Evolutionary conservation across 2,797 vertebrate genomes (phyloP).

Genomic region (Lepidocolaptes lacrymiger): DNA sequence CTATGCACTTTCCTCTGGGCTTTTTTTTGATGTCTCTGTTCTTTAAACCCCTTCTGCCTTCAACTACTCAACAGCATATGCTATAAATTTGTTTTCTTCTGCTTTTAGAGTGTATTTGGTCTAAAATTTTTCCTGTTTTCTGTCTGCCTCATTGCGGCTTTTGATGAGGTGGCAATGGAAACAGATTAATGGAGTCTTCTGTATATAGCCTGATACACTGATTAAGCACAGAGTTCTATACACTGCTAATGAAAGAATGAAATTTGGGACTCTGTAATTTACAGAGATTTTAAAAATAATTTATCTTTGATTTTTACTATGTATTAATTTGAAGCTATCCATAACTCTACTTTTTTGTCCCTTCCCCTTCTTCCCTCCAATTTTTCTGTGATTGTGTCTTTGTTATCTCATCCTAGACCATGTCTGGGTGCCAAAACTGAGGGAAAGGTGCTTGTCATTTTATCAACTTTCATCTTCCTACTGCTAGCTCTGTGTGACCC

Average conservation of each 20-base stretch:
- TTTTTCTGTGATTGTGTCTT: background rate
- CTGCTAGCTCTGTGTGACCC: background rate
- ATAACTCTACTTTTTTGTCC: background rate
- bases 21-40: background rate
- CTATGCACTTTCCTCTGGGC: background rate
- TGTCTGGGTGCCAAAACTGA: background rate
- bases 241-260: background rate
- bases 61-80: background rate
- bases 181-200: background rate
- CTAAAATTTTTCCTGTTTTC: background rate
- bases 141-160: background rate
- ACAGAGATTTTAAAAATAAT: background rate
- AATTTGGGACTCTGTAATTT: background rate
- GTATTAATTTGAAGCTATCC: background rate
- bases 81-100: background rate
- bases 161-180: background rate
- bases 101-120: background rate
- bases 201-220: background rate
- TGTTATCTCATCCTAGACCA: background rate
- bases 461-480: background rate
- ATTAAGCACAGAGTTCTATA: background rate
- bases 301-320: background rate
- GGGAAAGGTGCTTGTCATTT: background rate
- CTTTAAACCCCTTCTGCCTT: background rate
- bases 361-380: too few relatives aligned